A percentile compares a stretch with the other conserved stretches of the same genome.
Evolutionary conservation across 2,113 vertebrate genomes (phyloP).

Genomic region (Mesitornis unicolor): DNA sequence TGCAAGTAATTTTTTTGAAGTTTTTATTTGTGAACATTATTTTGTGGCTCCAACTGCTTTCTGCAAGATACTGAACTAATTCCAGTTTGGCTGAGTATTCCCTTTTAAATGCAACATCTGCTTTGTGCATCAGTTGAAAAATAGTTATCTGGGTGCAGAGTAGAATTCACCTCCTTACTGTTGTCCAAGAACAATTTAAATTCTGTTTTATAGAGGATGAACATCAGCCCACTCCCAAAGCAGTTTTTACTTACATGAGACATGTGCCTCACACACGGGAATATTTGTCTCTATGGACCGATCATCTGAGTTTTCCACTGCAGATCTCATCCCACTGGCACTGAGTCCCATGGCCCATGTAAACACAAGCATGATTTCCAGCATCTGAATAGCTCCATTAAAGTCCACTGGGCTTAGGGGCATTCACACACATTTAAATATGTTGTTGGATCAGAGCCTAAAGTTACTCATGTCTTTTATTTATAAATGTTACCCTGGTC

Average conservation of each 20-base stretch:
- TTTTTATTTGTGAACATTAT: constrained; percentile 51
- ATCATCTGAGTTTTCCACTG: background rate
- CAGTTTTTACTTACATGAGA: background rate
- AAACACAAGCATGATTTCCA: constrained; percentile 20
- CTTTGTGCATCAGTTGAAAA: constrained; percentile 4
- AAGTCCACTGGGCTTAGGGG: constrained; percentile 28
- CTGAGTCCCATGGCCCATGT: background rate
- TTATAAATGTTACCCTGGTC: constrained; percentile 39
- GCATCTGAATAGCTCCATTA: constrained; percentile 13
- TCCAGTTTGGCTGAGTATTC: constrained; percentile 23
- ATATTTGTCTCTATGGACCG: background rate
- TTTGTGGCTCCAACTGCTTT: constrained; percentile 13
- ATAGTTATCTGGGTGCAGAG: background rate
- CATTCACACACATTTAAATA: constrained; percentile 34
- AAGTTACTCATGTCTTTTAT: constrained; percentile 47
- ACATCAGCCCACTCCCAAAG: background rate
- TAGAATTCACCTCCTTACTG: background rate
- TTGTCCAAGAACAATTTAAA: background rate
- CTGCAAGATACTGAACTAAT: constrained; percentile 40
- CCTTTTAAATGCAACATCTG: constrained; percentile 45
- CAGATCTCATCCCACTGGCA: background rate
- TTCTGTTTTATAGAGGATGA: constrained; percentile 26
- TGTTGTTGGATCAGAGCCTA: constrained; percentile 32
- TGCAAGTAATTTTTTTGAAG: constrained; percentile 47
- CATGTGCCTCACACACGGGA: background rate